phyloP scores from a whole-genome alignment of 2,888 invertebrate genomes.

The Cheilosia impressa region DNA sequence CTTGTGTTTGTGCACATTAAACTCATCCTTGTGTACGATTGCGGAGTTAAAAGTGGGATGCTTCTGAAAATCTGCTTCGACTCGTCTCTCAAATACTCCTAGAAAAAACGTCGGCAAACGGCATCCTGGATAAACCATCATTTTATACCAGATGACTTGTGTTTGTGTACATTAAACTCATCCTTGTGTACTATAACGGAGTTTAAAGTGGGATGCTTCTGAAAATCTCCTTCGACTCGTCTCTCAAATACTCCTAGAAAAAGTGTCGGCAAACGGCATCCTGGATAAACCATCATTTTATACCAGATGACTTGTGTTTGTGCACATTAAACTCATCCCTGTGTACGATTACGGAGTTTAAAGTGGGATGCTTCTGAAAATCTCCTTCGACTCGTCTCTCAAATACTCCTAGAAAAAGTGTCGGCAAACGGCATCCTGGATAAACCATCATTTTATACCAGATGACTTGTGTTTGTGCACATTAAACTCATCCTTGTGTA shows the following conservation, averaged over 20 bases:
- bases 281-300: conserved; percentile 49
- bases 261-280: conserved; percentile 69
- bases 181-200: neutral
- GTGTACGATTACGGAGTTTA: conserved; percentile 4
- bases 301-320: conserved; percentile 73
- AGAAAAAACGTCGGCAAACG: conserved; percentile 39
- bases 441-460: conserved; percentile 48
- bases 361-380: conserved; percentile 26
- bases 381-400: conserved; percentile 21
- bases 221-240: conserved; percentile 37
- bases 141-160: conserved; percentile 41
- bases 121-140: conserved; percentile 41
- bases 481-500: conserved; percentile 10
- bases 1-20: conserved; percentile 60
- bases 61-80: conserved; percentile 14
- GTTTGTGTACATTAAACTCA: conserved; percentile 25
- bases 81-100: conserved; percentile 33
- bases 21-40: neutral
- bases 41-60: conserved; percentile 69
- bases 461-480: conserved; percentile 53
- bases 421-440: conserved; percentile 44
- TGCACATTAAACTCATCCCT: neutral
- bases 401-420: conserved; percentile 25
- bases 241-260: conserved; percentile 71
- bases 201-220: conserved; percentile 70